Conservation (phyloP, 2,113 vertebrate species). For the Tragelaphus imberbis region DNA sequence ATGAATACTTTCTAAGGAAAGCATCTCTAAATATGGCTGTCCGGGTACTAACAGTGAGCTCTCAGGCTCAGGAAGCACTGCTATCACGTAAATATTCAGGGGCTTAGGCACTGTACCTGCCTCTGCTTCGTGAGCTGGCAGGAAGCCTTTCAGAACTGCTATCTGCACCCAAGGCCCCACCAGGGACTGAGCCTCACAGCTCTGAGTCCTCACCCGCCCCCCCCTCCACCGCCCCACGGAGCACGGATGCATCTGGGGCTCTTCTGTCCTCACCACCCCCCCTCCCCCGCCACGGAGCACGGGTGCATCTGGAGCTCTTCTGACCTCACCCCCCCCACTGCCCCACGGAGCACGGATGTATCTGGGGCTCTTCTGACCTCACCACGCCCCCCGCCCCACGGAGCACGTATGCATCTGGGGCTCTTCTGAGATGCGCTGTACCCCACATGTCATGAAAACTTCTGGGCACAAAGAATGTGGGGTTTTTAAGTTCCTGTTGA, state of each 20-base stretch:
- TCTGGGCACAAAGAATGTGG: not conserved
- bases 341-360: no score
- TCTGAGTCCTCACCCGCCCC: not conserved
- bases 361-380: no score
- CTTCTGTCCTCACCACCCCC: no score
- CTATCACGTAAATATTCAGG: rapidly evolving
- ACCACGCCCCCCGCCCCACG: no score
- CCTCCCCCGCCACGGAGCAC: no score
- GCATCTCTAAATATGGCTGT: not conserved
- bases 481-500: not conserved
- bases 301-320: no score
- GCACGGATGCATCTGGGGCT: rapidly evolving
- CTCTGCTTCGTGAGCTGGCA: not conserved
- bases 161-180: rapidly evolving
- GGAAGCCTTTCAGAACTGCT: not conserved
- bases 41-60: not conserved
- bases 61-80: not conserved
- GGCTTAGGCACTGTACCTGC: rapidly evolving
- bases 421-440: rapidly evolving
- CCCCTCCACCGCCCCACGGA: rapidly evolving
- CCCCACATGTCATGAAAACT: rapidly evolving
- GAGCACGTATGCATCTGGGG: no score
- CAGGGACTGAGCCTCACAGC: not conserved
- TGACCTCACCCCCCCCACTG: no score
- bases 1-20: not conserved